Percentiles rank a stretch among this genome's conserved stretches.
phyloP scores from a whole-genome alignment of 23 tunicate species.

The Ciona savignyi region DNA sequence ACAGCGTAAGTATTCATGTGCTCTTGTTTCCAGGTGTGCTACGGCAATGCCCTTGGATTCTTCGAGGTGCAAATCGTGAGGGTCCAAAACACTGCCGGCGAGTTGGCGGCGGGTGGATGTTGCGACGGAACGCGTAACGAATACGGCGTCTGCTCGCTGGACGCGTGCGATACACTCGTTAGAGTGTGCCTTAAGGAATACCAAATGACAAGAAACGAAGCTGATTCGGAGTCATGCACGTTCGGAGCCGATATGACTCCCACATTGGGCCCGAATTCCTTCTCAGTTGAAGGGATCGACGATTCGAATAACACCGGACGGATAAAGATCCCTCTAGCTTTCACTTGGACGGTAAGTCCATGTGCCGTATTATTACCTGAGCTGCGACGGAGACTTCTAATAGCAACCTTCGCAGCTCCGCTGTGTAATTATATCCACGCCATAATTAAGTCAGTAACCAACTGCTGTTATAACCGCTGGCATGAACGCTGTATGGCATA shows the following conservation, averaged over 20 bases:
- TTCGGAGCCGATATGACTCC: constrained; percentile 65
- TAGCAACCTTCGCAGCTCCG: no score
- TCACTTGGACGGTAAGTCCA: constrained; percentile 91
- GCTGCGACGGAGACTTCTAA: no score
- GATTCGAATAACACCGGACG: constrained; percentile 70
- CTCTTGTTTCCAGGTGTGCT: constrained; percentile 8
- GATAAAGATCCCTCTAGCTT: constrained; percentile 51
- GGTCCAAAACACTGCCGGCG: constrained; percentile 73
- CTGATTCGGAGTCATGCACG: constrained; percentile 38
- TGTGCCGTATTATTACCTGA: no score
- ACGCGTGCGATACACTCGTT: constrained; percentile 85
- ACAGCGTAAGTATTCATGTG: no score
- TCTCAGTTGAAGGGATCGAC: constrained; percentile 28
- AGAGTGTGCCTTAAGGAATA: constrained; percentile 71
- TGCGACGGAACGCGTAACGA: constrained; percentile 65
- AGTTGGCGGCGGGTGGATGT: constrained; percentile 49
- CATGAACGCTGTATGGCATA: no score
- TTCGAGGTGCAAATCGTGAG: constrained; percentile 70
- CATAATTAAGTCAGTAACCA: no score
- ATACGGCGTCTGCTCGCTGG: constrained; percentile 41
- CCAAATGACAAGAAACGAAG: constrained; percentile 25
- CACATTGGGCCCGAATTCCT: constrained; percentile 69
- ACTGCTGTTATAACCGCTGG: no score
- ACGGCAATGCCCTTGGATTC: constrained; percentile 33
- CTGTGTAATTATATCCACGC: no score